Percentiles rank a stretch among this genome's conserved stretches.
These are phyloP conservation scores for Eremophila alpestris DNA, from an alignment of 2,797 vertebrate species.

Conservation along the genomic window DNA sequence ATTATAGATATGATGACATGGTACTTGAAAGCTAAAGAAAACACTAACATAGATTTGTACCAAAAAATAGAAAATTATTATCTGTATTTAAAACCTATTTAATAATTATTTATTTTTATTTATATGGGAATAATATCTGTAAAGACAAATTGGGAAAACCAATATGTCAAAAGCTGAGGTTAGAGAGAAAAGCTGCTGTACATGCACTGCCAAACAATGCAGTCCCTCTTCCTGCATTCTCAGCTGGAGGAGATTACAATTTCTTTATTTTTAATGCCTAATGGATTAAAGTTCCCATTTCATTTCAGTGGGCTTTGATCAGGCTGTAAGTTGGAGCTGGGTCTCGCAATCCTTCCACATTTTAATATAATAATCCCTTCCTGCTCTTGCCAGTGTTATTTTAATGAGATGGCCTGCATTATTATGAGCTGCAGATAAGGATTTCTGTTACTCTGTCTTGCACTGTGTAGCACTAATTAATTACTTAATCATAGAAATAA, in stretches of 20 bases:
- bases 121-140: not conserved
- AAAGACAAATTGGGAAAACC: not conserved
- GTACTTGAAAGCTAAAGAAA: conserved; percentile 29
- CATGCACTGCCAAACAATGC: conserved; percentile 23
- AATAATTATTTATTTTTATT: conserved; percentile 50
- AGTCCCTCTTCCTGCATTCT: conserved; percentile 19
- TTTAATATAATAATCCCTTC: conserved; percentile 20
- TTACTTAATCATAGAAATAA: conserved; percentile 4
- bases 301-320: conserved; percentile 40
- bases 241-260: conserved; percentile 27
- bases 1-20: not conserved
- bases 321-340: not conserved
- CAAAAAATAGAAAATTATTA: not conserved
- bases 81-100: conserved; percentile 25
- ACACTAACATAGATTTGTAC: conserved; percentile 28
- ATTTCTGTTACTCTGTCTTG: conserved; percentile 5
- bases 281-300: conserved; percentile 42
- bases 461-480: not conserved
- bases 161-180: not conserved
- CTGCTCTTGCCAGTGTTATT: not conserved
- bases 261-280: conserved; percentile 43
- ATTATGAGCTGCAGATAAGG: not conserved
- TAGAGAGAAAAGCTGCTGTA: not conserved
- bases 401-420: conserved; percentile 18
- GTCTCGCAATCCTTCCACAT: not conserved